Conservation (phyloP, 2,113 vertebrate genomes). For the Pachypanchax playfairii region DNA sequence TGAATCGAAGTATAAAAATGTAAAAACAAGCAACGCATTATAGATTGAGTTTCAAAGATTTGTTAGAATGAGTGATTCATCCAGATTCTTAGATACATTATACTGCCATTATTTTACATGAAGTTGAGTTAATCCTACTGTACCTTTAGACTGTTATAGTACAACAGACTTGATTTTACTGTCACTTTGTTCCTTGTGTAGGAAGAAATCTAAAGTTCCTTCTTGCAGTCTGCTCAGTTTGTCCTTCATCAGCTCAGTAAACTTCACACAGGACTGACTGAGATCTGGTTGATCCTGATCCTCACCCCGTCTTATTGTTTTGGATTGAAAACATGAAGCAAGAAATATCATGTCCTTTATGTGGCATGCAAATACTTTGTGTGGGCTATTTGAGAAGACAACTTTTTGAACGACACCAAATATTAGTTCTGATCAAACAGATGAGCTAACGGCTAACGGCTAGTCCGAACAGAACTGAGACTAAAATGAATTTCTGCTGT, state of each 20-base stretch:
- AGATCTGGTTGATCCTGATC: conserved; percentile 19
- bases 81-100: no score
- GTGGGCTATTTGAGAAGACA: conserved; percentile 57
- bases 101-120: no score
- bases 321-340: conserved; percentile 23
- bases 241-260: conserved; percentile 1
- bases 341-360: conserved; percentile 41
- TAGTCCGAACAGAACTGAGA: no score
- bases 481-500: no score
- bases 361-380: conserved; percentile 60
- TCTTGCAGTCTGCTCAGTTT: conserved; percentile 38
- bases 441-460: no score
- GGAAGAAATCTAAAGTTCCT: conserved; percentile 16
- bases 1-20: not conserved
- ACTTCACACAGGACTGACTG: conserved; percentile 29
- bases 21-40: no score
- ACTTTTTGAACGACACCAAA: no score
- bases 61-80: no score
- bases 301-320: conserved; percentile 35
- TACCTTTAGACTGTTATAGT: no score
- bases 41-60: no score
- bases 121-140: not conserved
- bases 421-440: no score
- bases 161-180: no score
- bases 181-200: not conserved